Conservation (phyloP, 2,888 invertebrate species). For the Heteromurus nitidus region DNA sequence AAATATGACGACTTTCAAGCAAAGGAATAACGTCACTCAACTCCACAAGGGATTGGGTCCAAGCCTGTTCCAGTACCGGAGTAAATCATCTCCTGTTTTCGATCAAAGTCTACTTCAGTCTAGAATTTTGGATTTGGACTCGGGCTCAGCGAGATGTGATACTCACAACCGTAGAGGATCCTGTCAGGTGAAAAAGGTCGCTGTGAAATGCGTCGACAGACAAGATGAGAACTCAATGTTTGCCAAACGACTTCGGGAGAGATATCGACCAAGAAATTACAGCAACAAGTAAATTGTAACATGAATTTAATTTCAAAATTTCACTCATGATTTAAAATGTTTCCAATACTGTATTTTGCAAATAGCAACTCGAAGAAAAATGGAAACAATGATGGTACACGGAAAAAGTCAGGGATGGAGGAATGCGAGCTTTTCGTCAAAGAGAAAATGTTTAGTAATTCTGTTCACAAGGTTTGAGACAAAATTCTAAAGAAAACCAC, state of each 20-base stretch:
- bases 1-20: neutral
- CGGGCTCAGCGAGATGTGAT: neutral
- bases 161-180: too few species aligned
- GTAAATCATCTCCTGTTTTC: neutral
- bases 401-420: conserved; percentile 7
- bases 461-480: conserved; percentile 3
- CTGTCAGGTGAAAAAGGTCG: neutral
- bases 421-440: conserved; percentile 18
- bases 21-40: conserved; percentile 17
- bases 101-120: neutral
- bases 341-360: too few species aligned
- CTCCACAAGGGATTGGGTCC: conserved; percentile 41
- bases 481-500: too few species aligned
- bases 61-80: conserved; percentile 24
- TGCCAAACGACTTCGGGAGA: conserved; percentile 23
- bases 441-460: conserved; percentile 23
- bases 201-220: conserved; percentile 39
- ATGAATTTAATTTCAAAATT: neutral
- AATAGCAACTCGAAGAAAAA: neutral
- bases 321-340: too few species aligned
- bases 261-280: neutral
- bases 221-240: conserved; percentile 51
- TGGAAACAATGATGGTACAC: neutral
- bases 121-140: neutral
- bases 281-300: neutral